Evolutionary conservation across 2,888 invertebrate species (phyloP).

Genomic region (Ophonus ardosiacus): DNA sequence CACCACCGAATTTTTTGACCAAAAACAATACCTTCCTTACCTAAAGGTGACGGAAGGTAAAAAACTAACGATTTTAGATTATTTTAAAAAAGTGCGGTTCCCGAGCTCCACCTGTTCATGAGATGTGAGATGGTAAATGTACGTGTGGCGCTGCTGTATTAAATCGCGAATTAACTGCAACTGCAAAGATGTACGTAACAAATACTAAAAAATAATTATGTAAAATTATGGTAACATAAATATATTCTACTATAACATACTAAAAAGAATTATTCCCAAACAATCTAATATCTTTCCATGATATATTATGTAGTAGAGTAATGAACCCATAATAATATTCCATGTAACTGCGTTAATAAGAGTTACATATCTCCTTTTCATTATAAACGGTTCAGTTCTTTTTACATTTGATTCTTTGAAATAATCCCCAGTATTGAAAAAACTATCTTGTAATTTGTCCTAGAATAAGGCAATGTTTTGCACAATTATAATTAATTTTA

Average conservation of each 20-base stretch:
- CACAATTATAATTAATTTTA: background rate
- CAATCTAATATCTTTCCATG: background rate
- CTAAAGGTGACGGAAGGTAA: too few relatives aligned
- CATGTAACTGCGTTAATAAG: constrained; percentile 85
- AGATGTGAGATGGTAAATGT: too few relatives aligned
- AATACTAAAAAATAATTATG: background rate
- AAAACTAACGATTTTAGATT: too few relatives aligned
- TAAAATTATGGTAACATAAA: background rate
- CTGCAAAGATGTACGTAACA: background rate
- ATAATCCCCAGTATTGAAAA: constrained; percentile 87
- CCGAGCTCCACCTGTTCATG: too few relatives aligned
- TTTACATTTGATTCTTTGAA: constrained; percentile 86
- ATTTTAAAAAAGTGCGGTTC: too few relatives aligned
- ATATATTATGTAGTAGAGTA: constrained; percentile 81
- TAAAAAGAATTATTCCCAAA: background rate
- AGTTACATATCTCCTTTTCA: constrained; percentile 81
- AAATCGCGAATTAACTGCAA: too few relatives aligned
- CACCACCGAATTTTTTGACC: too few relatives aligned
- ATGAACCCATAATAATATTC: constrained; percentile 84
- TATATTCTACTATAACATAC: background rate
- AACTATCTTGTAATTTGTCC: constrained; percentile 87
- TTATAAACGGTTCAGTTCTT: constrained; percentile 79
- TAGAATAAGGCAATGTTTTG: constrained; percentile 70
- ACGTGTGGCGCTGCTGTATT: too few relatives aligned
- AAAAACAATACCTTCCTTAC: too few relatives aligned